Base-by-base conservation (phyloP, 2,888 invertebrate genomes). In the Taphrorychus bicolor region DNA sequence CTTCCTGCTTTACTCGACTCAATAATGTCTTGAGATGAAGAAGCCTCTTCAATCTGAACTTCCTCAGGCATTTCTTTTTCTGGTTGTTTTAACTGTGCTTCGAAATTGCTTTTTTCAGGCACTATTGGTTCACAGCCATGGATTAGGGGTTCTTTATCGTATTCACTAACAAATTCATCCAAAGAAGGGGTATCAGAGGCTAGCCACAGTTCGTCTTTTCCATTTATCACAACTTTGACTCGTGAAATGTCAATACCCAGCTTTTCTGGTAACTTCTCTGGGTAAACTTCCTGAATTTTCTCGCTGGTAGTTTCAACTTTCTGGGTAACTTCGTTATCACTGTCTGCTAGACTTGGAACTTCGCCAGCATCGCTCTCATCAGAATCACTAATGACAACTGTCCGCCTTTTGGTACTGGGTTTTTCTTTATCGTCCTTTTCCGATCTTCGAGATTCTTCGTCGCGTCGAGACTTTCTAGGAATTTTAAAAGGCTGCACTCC, bases 401-500 rank as follows among this genome's bases (percentile, higher is more conserved):
- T 32, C 5, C 5, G 7, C 16, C 23, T 32, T 52, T 21, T 54
- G 3, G 17, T 59, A 59, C 11, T 48, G 22, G 9, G 17, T 41
- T 41, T 58, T 11, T 58, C 41, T 17, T 2, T 14, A 58, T 41
- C 58, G 51, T 16, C 54, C 17, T 68, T 70, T 59, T 22, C 14
- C 41, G 18, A 49, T 57, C 21, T 59, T 21, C 24, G n/a, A 32
- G 1, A 1, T 11, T 32, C 11, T 4, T 5, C 45, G 16, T 61
- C 52, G 17, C 51, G 17, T 42, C 53, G 49, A 22, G 59, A 52
- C 64, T 70, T 71, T 74, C 86, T 86, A 0, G 87, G 87, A 65
- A 87, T 87, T 73, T 84, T 84, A 67, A 85, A 87, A 18, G 81
- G 83, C 66, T 86, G 85, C 14, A 85, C 72, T 3, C 84, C 83